These are phyloP conservation scores for Gallinago paraguaiae DNA, from an alignment of 2,113 vertebrate species.

Conservation along the genomic window DNA sequence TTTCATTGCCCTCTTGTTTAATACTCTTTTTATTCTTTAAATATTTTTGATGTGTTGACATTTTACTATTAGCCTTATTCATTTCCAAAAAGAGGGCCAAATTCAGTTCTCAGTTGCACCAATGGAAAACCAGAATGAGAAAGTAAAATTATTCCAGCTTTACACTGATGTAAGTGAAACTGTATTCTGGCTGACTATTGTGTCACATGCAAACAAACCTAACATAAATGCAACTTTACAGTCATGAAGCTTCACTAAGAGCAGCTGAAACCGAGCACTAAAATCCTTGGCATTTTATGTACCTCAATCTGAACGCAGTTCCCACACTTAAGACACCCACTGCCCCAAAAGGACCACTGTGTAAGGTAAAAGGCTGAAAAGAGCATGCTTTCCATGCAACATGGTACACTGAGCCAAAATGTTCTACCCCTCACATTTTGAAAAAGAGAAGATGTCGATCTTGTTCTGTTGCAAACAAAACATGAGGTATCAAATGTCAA, in stretches of 20 bases:
- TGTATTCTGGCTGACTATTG: background rate
- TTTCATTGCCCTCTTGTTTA: background rate
- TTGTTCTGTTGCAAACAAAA: background rate
- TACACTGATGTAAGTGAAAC: background rate
- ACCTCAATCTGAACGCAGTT: background rate
- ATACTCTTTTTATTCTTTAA: background rate
- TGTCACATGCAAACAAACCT: background rate
- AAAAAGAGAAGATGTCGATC: background rate
- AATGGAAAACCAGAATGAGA: background rate
- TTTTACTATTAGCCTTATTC: background rate
- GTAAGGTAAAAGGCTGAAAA: background rate
- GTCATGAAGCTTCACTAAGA: background rate
- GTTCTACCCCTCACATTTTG: background rate
- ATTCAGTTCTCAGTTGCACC: background rate
- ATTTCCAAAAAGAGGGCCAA: background rate
- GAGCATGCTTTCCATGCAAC: rapidly evolving
- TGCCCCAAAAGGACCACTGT: rapidly evolving
- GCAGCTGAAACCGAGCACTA: background rate
- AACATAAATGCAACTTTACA: background rate
- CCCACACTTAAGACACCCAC: background rate
- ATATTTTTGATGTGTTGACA: background rate
- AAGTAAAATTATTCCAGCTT: background rate
- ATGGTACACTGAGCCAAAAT: background rate
- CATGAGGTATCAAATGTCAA: background rate
- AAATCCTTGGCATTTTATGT: background rate